These are phyloP conservation scores for Xenopus tropicalis DNA, from an alignment of 2,113 vertebrate genomes.

Conservation along the genomic window UCB_Xtro_10.0 CM004445.2:30781001-30781500, in stretches of 20 bases:
- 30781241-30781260: neutral
- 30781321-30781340: too few species aligned
- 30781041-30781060: constrained; percentile 77
- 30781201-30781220: constrained; percentile 32
- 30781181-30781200: constrained; percentile 26
- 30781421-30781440: too few species aligned
- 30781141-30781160: constrained; percentile 9
- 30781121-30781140: neutral
- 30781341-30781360: too few species aligned
- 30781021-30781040: constrained; percentile 73
- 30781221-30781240: neutral
- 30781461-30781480: too few species aligned
- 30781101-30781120: neutral
- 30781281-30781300: too few species aligned
- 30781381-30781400: too few species aligned
- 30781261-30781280: constrained; percentile 17
- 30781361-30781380: too few species aligned
- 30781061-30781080: constrained; percentile 74
- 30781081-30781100: constrained; percentile 64
- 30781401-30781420: too few species aligned
- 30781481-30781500: too few species aligned
- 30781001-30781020: constrained; percentile 65
- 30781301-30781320: too few species aligned
- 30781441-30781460: too few species aligned
- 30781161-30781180: constrained; percentile 29